Conservation (phyloP, 1,140 invertebrate genomes). For the Brachionus rubens region DNA sequence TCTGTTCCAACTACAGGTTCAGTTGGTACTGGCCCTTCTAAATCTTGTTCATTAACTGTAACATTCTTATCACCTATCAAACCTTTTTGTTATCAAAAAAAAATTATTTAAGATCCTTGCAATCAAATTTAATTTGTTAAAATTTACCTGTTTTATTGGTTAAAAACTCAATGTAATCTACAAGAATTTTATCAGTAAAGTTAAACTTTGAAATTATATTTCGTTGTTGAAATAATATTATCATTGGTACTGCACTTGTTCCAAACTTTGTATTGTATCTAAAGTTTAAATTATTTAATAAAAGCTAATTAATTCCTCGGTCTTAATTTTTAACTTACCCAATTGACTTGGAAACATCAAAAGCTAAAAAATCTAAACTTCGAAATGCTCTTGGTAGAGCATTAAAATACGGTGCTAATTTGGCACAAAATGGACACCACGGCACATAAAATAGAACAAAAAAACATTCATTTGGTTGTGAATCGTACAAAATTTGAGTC, state of each 20-base stretch:
- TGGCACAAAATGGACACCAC: conserved; percentile 81
- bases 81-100: not conserved
- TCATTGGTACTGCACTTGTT: conserved; percentile 84
- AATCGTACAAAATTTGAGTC: not conserved
- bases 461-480: conserved; percentile 66
- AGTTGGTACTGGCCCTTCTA: conserved; percentile 22
- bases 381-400: conserved; percentile 79
- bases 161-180: conserved; percentile 77
- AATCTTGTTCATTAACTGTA: not conserved
- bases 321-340: not conserved
- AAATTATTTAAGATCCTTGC: not conserved
- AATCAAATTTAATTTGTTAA: not conserved
- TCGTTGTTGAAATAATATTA: conserved; percentile 88
- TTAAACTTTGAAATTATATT: conserved; percentile 81
- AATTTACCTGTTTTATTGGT: conserved; percentile 27
- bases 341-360: conserved; percentile 68
- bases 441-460: conserved; percentile 81
- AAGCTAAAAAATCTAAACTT: conserved; percentile 77
- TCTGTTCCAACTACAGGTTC: not conserved
- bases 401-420: conserved; percentile 83
- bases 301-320: not conserved
- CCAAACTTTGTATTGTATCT: conserved; percentile 82
- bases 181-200: conserved; percentile 74
- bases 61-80: not conserved
- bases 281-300: conserved; percentile 43